Base-by-base conservation (phyloP, 2,797 vertebrate genomes). In the Acomys russatus region DNA sequence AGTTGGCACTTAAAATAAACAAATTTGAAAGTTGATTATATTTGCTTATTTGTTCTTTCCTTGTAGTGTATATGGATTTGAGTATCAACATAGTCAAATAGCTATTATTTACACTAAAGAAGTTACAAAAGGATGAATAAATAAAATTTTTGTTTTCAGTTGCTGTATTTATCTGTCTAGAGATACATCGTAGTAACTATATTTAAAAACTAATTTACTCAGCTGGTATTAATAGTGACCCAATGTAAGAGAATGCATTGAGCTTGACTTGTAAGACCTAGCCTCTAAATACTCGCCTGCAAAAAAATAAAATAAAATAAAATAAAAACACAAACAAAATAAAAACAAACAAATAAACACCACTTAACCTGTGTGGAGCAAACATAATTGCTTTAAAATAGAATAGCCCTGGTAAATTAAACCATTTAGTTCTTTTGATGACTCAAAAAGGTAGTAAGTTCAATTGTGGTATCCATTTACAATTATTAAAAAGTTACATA, bases 21-120 rank as follows among this genome's bases (percentile, higher is more conserved):
- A 95, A 82, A 74, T 64, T 22, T 83, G 68, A 92, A 96, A 89
- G 33, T 85, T 80, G 91, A 71, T 96, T 92, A 82, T 54, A 76
- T 90, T 82, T n/a, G 86, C 33, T 87, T 71, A 38, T 61, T 90
- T 93, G 49, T 88, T 87, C 88, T 54, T 87, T 96, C 84, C 61
- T n/a, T 83, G 23, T 11, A 5, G 12, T 88, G 1, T 87, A 3
- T 90, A 90, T 80, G 25, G 64, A 94, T 78, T 78, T 91, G 38
- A 18, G 8, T 93, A 74, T 83, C 92, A 33, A 78, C 84, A 35
- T 77, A 84, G 12, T 97, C 35, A 91, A 89, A 20, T 92, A 88
- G 91, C 95, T 95, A 78, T 82, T 92, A 80, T 83, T 14, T 91
- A 51, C n/a, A 78, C 4, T 59, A 91, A 88, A 90, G 38, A 90